Evolutionary conservation across 2,797 vertebrate species (phyloP).

Genomic region (Coregonus suidteri): DNA sequence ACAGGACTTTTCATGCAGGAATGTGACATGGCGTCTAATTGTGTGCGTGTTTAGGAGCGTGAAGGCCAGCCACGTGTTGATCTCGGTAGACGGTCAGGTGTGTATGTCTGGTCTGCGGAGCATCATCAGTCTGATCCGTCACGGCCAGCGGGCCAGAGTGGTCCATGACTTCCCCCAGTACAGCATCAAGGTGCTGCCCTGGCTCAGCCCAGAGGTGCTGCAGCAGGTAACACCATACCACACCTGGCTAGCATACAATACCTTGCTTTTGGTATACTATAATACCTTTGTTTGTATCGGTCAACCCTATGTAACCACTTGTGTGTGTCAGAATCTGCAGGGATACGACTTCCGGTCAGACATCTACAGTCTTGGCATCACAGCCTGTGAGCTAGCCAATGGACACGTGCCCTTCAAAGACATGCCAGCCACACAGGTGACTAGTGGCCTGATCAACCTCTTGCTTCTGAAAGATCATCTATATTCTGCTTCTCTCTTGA

Average conservation of each 20-base stretch:
- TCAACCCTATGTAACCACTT: neutral
- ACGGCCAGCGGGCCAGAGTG: conserved; percentile 89
- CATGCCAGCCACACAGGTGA: conserved; percentile 96
- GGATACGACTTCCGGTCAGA: conserved; percentile 96
- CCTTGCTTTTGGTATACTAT: neutral
- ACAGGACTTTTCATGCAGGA: neutral
- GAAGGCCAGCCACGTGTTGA: conserved; percentile 95
- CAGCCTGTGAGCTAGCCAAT: conserved; percentile 95
- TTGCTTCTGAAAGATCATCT: neutral
- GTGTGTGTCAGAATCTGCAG: conserved; percentile 85
- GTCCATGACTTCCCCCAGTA: conserved; percentile 97
- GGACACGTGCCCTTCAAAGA: conserved; percentile 98
- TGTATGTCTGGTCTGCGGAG: conserved; percentile 93
- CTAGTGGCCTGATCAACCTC: neutral
- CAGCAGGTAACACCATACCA: conserved; percentile 84
- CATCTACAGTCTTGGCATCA: conserved; percentile 98
- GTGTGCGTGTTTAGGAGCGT: conserved; percentile 82
- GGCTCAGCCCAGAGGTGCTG: conserved; percentile 96
- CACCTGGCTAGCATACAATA: neutral
- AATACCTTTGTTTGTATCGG: neutral
- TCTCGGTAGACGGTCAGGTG: conserved; percentile 92
- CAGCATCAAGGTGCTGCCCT: conserved; percentile 92
- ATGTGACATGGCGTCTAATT: neutral
- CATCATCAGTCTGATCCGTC: conserved; percentile 95
- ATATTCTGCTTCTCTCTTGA: neutral